These are phyloP conservation scores for Ameiurus melas DNA, from an alignment of 2,113 vertebrate genomes.

Conservation along the genomic window DNA sequence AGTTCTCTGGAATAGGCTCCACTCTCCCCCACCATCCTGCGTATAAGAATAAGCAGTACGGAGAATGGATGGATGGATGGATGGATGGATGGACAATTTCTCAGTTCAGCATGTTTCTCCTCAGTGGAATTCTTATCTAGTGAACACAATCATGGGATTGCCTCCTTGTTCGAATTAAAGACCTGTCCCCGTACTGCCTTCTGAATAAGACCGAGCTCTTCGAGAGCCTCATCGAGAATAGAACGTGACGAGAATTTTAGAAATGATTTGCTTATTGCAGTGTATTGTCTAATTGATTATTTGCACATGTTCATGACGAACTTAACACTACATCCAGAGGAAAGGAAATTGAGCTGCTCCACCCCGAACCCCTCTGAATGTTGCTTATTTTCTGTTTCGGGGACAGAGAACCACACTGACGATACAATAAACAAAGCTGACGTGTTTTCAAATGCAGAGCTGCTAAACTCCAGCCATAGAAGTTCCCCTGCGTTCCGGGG, in stretches of 20 bases:
- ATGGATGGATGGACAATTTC: not conserved
- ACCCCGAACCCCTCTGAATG: slow-evolving; percentile 9
- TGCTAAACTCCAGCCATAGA: slow-evolving; percentile 62
- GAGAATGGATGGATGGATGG: too few relatives aligned
- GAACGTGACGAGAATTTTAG: not conserved
- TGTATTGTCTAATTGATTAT: not conserved
- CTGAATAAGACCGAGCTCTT: not conserved
- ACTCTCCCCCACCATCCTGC: too few relatives aligned
- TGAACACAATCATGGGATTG: not conserved
- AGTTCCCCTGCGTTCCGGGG: not conserved
- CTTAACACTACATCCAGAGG: not conserved
- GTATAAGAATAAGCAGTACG: too few relatives aligned
- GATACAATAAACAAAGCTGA: slow-evolving; percentile 49
- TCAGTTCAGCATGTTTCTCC: not conserved
- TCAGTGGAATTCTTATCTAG: not conserved
- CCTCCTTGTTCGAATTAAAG: not conserved
- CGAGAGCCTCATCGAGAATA: not conserved
- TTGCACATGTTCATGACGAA: not conserved
- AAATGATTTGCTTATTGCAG: not conserved
- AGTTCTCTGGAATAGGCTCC: too few relatives aligned
- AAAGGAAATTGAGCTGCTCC: not conserved
- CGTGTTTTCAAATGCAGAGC: slow-evolving; percentile 61
- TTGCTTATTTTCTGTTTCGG: slow-evolving; percentile 61
- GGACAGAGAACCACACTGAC: slow-evolving; percentile 67
- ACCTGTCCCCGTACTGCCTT: not conserved